Evolutionary conservation across 2,888 invertebrate genomes (phyloP), one percentile per base, ranked within the genome.

Genomic region (Agrenia bidenticulata): DNA sequence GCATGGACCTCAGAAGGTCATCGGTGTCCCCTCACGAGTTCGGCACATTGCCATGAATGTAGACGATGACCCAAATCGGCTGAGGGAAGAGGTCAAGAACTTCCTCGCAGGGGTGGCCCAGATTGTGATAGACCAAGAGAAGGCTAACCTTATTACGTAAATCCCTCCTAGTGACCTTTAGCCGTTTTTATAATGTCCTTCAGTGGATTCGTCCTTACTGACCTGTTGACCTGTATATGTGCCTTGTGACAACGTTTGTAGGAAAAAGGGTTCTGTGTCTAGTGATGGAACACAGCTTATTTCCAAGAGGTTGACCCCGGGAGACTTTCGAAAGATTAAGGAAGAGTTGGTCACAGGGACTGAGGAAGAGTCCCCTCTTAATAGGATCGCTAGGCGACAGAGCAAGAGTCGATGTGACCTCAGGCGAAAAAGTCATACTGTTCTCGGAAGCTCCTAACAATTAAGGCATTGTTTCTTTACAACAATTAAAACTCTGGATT

Each of bases 11-110:
- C 73, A 72, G 49, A 76, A 72, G 54, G 70, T 74, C 39, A 64
- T 76, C 15, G 76, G 76, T 1, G 68, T 73, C 9, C 67, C 67
- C 0, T 72, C 69, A 27, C 56, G 73, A 53, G 70, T 66, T 23
- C 67, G 72, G n/a, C 73, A 74, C 53, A 71, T 74, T 55, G 73
- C 72, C 15, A 67, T 74, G 9, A 76, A 76, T 64, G 61, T 74
- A 19, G 76, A 76, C 41, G 76, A 76, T 61, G 76, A 76, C 45
- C 64, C 73, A 0, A 71, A 66, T 50, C 68, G 67, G 26, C 55
- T 76, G 17, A 37, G 70, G 37, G 73, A 73, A 50, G 76, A 76
- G 55, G 74, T 74, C 61, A 63, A 64, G 17, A 62, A 67, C 50
- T 76, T 68, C 55, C 41, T 73, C 7, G 69, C 65, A 27, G 67